Percentiles rank a stretch among this genome's conserved stretches.
These are phyloP conservation scores for Autographa gamma DNA, from an alignment of 2,888 invertebrate species.

Conservation along the genomic window DNA sequence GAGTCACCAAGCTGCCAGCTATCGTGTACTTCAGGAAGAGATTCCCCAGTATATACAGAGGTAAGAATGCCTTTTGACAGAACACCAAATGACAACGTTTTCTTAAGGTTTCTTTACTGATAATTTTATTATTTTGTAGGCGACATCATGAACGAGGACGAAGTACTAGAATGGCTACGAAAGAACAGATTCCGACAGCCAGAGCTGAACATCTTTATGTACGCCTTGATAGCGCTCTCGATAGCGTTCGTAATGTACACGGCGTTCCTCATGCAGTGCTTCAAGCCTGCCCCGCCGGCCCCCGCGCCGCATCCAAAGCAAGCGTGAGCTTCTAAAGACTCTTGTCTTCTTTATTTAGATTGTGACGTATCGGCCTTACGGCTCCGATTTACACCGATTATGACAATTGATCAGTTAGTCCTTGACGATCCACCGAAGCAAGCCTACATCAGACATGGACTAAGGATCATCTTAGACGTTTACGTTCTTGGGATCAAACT, in stretches of 20 bases:
- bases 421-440: slow-evolving; percentile 65
- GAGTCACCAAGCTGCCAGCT: slow-evolving; percentile 96
- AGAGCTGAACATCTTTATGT: slow-evolving; percentile 98
- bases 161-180: slow-evolving; percentile 97
- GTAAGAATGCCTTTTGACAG: slow-evolving; percentile 75
- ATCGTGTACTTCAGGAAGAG: slow-evolving; percentile 97
- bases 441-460: slow-evolving; percentile 57
- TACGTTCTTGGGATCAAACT: slow-evolving; percentile 85
- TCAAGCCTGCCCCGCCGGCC: slow-evolving; percentile 92
- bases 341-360: slow-evolving; percentile 56
- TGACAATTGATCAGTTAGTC: slow-evolving; percentile 65
- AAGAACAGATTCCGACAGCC: slow-evolving; percentile 98
- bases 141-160: slow-evolving; percentile 94
- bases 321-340: slow-evolving; percentile 83
- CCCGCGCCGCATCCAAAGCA: slow-evolving; percentile 91
- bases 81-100: not conserved
- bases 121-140: slow-evolving; percentile 86
- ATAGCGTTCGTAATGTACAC: slow-evolving; percentile 96
- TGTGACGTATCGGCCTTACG: slow-evolving; percentile 65
- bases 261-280: slow-evolving; percentile 96
- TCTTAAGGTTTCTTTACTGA: not conserved
- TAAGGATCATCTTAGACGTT: slow-evolving; percentile 69
- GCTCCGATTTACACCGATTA: slow-evolving; percentile 57
- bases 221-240: slow-evolving; percentile 95
- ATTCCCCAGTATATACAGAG: slow-evolving; percentile 97